Evolutionary conservation across 1,140 invertebrate species (phyloP), one percentile per base, ranked within the genome.

Genomic region (Caerostris extrusa): DNA sequence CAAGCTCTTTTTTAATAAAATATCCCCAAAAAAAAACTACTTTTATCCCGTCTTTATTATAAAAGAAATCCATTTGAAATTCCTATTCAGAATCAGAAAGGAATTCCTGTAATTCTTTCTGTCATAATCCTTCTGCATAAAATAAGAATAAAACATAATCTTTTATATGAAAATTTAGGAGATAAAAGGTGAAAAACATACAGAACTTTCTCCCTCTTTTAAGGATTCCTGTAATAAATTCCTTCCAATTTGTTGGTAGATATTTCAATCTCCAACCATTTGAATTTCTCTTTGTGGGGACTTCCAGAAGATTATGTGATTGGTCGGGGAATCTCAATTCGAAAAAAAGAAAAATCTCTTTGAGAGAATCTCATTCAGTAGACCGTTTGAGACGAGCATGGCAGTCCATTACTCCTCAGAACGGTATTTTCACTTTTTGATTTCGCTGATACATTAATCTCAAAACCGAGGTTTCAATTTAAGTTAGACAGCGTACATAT

Each of bases 211-310:
- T 34, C 34, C 34, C 34, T 34, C 34, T 34, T 34, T 34, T 34
- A 34, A 34, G 34, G 34, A 34, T n/a, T 5, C 7, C 34, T 82
- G 34, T 86, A 19, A 61, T 19, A 86, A 86, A 86, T 86, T 61
- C 85, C 34, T 56, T 6, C 85, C 57, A 86, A 86, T 86, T 57
- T 86, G 57, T n/a, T 58, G 58, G 19, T 17, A 86, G 85, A 6
- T 61, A 86, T 61, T 86, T 86, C 85, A 61, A 86, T 86, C 85
- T 86, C 19, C 17, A 17, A 17, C n/a, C 57, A 86, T 61, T 86
- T 86, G 57, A 86, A 61, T 86, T 86, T 86, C 58, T 57, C n/a
- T 58, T 86, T 34, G 85, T 61, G 14, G 14, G 60, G 60, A 60
- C 60, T 60, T 34, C 56, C 17, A 86, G 60, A 86, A 86, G 34